Evolutionary conservation across 2,888 invertebrate species (phyloP).

Genomic region (Nymphalis polychloros): DNA sequence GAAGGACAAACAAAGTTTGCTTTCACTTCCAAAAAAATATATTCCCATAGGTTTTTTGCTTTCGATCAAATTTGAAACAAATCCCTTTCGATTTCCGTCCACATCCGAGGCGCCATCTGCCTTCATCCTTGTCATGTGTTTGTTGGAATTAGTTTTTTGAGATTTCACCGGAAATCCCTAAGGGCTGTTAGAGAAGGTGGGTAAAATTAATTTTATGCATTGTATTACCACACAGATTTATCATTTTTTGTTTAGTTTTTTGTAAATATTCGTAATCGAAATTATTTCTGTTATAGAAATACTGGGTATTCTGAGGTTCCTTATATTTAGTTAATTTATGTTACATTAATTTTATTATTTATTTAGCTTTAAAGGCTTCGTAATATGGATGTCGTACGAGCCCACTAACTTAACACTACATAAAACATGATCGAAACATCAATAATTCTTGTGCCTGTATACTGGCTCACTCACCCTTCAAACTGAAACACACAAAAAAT

Average conservation of each 20-base stretch:
- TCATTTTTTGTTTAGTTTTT: neutral
- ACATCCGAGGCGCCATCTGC: slow-evolving; percentile 73
- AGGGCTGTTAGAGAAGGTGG: slow-evolving; percentile 27
- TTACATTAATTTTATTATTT: too few relatives aligned
- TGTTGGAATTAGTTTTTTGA: slow-evolving; percentile 69
- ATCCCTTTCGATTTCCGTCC: slow-evolving; percentile 78
- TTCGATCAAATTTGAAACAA: slow-evolving; percentile 52
- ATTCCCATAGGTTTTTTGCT: slow-evolving; percentile 65
- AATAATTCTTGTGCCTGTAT: too few relatives aligned
- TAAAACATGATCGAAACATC: too few relatives aligned
- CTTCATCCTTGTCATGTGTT: slow-evolving; percentile 70
- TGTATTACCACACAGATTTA: neutral
- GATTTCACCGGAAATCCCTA: slow-evolving; percentile 72
- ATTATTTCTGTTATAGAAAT: neutral
- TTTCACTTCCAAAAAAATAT: slow-evolving; percentile 60
- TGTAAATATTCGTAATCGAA: neutral
- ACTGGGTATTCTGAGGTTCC: neutral
- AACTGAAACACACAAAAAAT: too few relatives aligned
- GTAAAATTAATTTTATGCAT: slow-evolving; percentile 23
- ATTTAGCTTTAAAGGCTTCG: too few relatives aligned
- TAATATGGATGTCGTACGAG: too few relatives aligned
- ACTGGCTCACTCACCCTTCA: too few relatives aligned
- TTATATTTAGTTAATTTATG: too few relatives aligned
- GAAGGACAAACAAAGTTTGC: slow-evolving; percentile 44
- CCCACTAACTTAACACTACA: too few relatives aligned